Evolutionary conservation across 1,140 invertebrate species (phyloP).

Genomic region (Ips nitidus): DNA sequence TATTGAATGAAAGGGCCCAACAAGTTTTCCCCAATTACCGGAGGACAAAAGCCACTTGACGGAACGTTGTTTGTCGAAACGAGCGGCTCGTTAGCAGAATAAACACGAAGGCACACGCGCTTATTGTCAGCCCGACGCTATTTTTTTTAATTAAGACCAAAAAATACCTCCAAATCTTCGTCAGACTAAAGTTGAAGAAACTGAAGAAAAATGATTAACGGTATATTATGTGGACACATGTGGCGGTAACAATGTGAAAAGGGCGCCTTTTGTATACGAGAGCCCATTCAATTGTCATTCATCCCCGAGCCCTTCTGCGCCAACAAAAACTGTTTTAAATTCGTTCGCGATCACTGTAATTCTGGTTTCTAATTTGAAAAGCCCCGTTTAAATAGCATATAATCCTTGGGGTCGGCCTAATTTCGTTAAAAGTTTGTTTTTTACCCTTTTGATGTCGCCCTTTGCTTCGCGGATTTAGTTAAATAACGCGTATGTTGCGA

Average conservation of each 20-base stretch:
- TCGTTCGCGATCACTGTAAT: conserved; percentile 3
- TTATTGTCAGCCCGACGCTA: neutral
- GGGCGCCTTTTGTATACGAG: neutral
- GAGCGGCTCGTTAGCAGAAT: neutral
- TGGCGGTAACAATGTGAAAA: neutral
- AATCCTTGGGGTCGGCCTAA: neutral
- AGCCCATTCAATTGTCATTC: neutral
- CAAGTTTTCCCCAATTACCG: neutral
- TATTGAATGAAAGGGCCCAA: too few relatives aligned
- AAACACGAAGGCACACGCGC: neutral
- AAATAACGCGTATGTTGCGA: neutral
- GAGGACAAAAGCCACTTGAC: neutral
- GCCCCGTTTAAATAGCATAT: neutral
- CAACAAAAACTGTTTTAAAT: neutral
- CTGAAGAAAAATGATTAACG: too few relatives aligned
- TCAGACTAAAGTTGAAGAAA: too few relatives aligned
- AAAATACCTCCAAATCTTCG: too few relatives aligned
- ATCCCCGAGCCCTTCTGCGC: neutral
- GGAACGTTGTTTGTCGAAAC: neutral
- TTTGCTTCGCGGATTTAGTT: neutral
- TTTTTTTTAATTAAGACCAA: neutral
- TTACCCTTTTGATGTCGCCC: neutral
- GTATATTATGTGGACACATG: too few relatives aligned
- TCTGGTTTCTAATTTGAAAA: conserved; percentile 5
- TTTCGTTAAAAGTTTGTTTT: neutral